Evolutionary conservation across 2,888 invertebrate species (phyloP), one percentile per base, ranked within the genome.

Genomic region (Pogonocherus hispidulus): DNA sequence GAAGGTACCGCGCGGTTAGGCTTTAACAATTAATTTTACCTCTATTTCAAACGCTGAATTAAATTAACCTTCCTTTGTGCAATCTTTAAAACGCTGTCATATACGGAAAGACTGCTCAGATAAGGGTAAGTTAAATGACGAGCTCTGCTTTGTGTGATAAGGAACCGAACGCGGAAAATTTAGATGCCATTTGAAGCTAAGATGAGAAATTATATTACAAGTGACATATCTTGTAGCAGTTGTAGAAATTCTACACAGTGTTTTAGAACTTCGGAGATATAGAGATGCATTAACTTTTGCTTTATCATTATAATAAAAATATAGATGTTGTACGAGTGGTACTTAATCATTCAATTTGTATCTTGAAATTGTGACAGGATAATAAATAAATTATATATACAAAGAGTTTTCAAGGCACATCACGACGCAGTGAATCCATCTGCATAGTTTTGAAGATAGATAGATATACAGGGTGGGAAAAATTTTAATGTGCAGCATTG

Each of bases 91-190:
- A 62, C n/a, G 22, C 51, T 35, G 62, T 37, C 62, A 62, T 22
- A 62, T 51, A 51, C 62, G 51, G 51, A 37, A 23, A 51, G 27
- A 47, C 51, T 19, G 18, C 20, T 20, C 22, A 62, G 62, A 62
- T 62, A 62, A 62, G 62, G 51, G 62, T 14, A 47, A 51, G 51
- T 62, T 62, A 51, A 62, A 51, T 37, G 62, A 62, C 37, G 62
- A 51, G 51, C 51, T 16, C 51, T 67, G 49, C 47, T 49, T 37
- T 19, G 63, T 57, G 49, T 54, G 67, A 67, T 67, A 67, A 62
- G 67, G 49, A 59, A 66, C 41, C 56, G 41, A n/a, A 66, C 54
- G 66, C 60, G 47, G 60, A 66, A 56, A 63, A 67, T 67, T 67
- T 57, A 56, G 60, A 67, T 63, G 37, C 44, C 52, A n/a, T n/a